Base-by-base conservation (phyloP, 2,888 invertebrate species). In the Harpalus rufipes region DNA sequence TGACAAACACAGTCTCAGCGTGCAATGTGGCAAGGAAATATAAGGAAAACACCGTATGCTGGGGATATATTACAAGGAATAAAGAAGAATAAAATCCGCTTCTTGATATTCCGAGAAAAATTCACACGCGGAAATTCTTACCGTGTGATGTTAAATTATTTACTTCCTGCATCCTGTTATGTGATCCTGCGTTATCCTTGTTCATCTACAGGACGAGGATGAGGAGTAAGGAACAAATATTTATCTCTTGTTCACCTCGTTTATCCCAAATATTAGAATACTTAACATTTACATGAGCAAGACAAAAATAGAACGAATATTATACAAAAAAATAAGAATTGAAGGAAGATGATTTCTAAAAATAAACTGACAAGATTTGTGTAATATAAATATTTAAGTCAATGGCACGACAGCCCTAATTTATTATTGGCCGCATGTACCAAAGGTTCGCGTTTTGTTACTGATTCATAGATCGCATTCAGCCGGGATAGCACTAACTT, bases 101-200 rank as follows among this genome's bases (percentile, higher is more conserved):
- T 80, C 79, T 80, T 80, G 79, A 80, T 80, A 80, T 80, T 80
- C 79, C 59, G 12, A 18, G 79, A 32, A 41, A 80, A 80, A 80
- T 80, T 80, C 79, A 80, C 59, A 80, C 59, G 18, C 16, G 61
- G 79, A 80, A 61, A 80, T 61, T 61, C 59, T 41, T 61, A 16
- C 78, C 79, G 58, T 59, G 79, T 80, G 79, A 61, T 61, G 79
- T 80, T 80, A 80, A 80, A 80, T 80, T 59, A 80, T 80, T 80
- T 80, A 80, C 79, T 80, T 74, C 74, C 74, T 74, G n/a, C 8
- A 21, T 32, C 5, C 32, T 32, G 4, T 10, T 10, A 16, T 21
- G 65, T 10, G 65, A 32, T 51, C 44, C 44, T 51, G 44, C 4
- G 44, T 51, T 51, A 51, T 51, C 44, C 44, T 51, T 51, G 44